These are phyloP conservation scores for Sepioteuthis lessoniana DNA, from an alignment of 2,888 invertebrate species.

Conservation along the genomic window DNA sequence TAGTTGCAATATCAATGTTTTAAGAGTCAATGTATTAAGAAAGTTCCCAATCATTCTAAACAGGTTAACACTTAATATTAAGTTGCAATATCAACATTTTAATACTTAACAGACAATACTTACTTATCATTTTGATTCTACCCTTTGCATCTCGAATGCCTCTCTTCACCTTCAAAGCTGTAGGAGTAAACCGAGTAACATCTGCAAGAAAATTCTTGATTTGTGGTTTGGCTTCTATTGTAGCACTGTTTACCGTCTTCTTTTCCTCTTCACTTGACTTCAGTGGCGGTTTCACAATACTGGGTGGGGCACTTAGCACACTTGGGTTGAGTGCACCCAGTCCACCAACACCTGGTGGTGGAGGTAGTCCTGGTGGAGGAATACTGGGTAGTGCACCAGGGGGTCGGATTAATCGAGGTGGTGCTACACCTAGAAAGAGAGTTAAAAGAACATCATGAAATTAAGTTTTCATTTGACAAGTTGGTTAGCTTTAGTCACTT, in stretches of 20 bases:
- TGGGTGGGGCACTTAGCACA: slow-evolving; percentile 87
- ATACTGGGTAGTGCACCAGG: slow-evolving; percentile 64
- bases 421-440: slow-evolving; percentile 65
- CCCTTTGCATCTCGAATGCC: slow-evolving; percentile 78
- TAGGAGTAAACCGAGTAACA: slow-evolving; percentile 95
- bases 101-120: slow-evolving; percentile 51
- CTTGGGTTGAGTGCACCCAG: slow-evolving; percentile 77
- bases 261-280: slow-evolving; percentile 65
- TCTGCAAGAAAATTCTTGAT: slow-evolving; percentile 82
- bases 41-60: too few species aligned
- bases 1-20: too few species aligned
- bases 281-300: slow-evolving; percentile 82
- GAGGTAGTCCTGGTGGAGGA: slow-evolving; percentile 63
- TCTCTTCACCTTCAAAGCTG: slow-evolving; percentile 91
- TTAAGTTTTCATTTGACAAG: neutral
- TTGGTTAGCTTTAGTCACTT: too few species aligned
- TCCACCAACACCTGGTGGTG: slow-evolving; percentile 52
- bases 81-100: too few species aligned
- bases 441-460: neutral
- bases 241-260: slow-evolving; percentile 78
- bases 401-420: slow-evolving; percentile 69
- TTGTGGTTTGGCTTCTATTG: slow-evolving; percentile 97
- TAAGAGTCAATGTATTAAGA: too few species aligned
- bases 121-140: slow-evolving; percentile 62
- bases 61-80: too few species aligned